Conservation (phyloP, 2,797 vertebrate genomes). For the Danio jaintianensis region DNA sequence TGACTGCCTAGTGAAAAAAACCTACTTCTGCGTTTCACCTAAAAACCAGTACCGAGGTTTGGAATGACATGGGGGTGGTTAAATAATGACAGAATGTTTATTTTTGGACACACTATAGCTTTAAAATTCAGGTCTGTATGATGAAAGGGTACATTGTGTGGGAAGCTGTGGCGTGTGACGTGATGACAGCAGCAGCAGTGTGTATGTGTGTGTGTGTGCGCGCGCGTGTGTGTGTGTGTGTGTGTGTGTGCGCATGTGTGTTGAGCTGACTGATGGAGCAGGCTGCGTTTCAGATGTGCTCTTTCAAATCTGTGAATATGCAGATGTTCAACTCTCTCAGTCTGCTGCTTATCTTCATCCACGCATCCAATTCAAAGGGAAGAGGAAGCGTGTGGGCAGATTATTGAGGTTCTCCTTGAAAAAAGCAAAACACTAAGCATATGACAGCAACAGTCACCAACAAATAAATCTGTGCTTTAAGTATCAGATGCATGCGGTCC, state of each 20-base stretch:
- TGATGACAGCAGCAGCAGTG: constrained; percentile 51
- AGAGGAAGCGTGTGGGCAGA: not conserved
- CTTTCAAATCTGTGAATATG: constrained; percentile 46
- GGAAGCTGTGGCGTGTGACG: constrained; percentile 45
- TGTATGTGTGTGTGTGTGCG: constrained; percentile 13
- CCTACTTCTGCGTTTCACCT: not conserved
- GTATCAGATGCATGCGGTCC: not conserved
- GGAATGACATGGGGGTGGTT: constrained; percentile 19
- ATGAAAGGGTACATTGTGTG: constrained; percentile 42
- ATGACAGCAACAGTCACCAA: not conserved
- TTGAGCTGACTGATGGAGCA: constrained; percentile 32
- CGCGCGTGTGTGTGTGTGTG: constrained; percentile 37
- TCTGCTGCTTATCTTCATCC: constrained; percentile 31
- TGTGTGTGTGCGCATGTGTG: constrained; percentile 36
- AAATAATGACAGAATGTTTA: constrained; percentile 25
- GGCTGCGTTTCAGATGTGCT: constrained; percentile 32
- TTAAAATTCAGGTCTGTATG: constrained; percentile 32
- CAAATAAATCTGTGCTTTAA: not conserved
- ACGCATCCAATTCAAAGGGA: not conserved
- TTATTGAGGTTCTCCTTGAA: constrained; percentile 8
- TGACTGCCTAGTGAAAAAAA: too few species aligned
- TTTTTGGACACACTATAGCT: constrained; percentile 4
- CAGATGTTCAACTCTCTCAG: constrained; percentile 38
- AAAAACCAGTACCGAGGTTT: not conserved
- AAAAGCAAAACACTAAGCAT: not conserved